Evolutionary conservation across 2,797 vertebrate genomes (phyloP), one percentile per base, ranked within the genome.

Genomic region (Eulemur coronatus): DNA sequence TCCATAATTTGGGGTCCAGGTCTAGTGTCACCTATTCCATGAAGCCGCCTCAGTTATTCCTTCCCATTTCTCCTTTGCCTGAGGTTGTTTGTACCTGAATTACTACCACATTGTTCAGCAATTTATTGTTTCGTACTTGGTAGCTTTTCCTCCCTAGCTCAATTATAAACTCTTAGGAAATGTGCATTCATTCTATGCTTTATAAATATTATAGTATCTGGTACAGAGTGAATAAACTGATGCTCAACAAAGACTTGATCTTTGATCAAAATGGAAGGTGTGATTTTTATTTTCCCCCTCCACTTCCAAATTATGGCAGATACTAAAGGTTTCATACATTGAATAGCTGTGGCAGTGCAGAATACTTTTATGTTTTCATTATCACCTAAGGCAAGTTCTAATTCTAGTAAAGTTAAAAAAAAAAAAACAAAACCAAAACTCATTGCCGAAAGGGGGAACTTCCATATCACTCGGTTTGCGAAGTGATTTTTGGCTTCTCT

Each of bases 401-500:
- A n/a, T 67, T 95, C 41, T 81, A 73, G 65, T 82, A 89, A 89
- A 88, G 35, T 57, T 14, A 13, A 13, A 17, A 26, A 63, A 85
- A 84, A 33, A 8, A 63, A 85, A 84, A 35, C 9, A 10, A 8
- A 8, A 46, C 73, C 80, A 38, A 38, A 26, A n/a, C 6, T 84
- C 24, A 28, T 91, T 89, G 91, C 48, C 63, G 65, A 69, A 85
- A 85, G 61, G 59, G 0, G 18, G 65, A 89, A 84, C 73, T 76
- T 96, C 28, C 20, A 0, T 67, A 24, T 76, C 59, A 52, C 52
- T 95, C 26, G 73, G 0, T 3, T 72, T 94, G 43, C 69, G 79
- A 69, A 94, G 85, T 81, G 20, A 50, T 89, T 46, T 87, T 87
- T 95, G 43, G 61, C 22, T 94, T 93, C 91, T 96, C 48, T 84